Evolutionary conservation across 2,888 invertebrate genomes (phyloP).

Genomic region (Drosophila neonasuta): DNA sequence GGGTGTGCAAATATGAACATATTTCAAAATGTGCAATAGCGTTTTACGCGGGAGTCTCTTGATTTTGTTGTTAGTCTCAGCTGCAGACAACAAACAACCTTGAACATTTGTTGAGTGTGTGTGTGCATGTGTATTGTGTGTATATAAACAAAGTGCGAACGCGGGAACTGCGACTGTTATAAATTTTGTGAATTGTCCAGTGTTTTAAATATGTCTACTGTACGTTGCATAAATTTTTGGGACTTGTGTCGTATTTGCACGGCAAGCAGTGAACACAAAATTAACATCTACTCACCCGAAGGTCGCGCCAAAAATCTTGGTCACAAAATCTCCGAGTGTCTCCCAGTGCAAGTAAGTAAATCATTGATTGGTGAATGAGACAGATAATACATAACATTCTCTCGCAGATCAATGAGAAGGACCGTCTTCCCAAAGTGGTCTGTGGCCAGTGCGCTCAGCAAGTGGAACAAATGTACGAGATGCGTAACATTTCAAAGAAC

Average conservation of each 20-base stretch:
- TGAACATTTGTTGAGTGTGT: constrained; percentile 36
- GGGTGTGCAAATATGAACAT: not conserved
- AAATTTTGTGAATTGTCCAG: constrained; percentile 10
- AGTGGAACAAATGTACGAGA: constrained; percentile 85
- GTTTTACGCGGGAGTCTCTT: constrained; percentile 4
- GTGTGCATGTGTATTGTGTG: constrained; percentile 35
- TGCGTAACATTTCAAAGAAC: constrained; percentile 85
- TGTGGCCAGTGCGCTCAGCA: constrained; percentile 86
- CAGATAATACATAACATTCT: not conserved
- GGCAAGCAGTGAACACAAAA: constrained; percentile 85
- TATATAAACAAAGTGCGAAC: constrained; percentile 53
- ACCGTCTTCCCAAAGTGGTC: constrained; percentile 87
- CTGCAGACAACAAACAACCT: constrained; percentile 51
- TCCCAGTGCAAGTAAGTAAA: constrained; percentile 84
- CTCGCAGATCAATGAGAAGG: constrained; percentile 85
- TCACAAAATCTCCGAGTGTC: constrained; percentile 86
- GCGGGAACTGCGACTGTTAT: constrained; percentile 37
- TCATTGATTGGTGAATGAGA: not conserved
- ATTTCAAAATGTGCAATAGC: constrained; percentile 29
- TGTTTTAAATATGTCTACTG: constrained; percentile 84
- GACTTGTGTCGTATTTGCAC: constrained; percentile 88
- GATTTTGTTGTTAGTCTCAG: constrained; percentile 24
- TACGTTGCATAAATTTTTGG: constrained; percentile 87
- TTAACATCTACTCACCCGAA: constrained; percentile 87
- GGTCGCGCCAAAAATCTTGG: constrained; percentile 86